Evolutionary conservation across 1,140 invertebrate species (phyloP), one percentile per base, ranked within the genome.

Genomic region (Drosophila pseudoananassae): DNA sequence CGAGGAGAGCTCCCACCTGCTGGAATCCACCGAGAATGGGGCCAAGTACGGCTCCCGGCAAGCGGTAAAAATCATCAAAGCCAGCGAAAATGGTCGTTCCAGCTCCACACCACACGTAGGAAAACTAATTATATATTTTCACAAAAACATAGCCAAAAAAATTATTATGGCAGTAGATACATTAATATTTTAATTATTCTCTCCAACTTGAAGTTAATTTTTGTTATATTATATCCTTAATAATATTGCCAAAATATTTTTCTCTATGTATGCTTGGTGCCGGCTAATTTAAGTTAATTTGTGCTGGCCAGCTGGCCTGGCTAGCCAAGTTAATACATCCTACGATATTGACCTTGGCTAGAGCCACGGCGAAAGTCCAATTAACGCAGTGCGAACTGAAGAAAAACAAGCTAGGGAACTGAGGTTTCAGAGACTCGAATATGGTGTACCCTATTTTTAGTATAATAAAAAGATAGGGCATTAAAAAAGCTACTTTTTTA

Each of bases 1-100:
- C 14, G 90, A 91, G 75, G 90, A 91, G 76, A 91, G 83, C 71
- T 91, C 90, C 60, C 90, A 90, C 71, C 80, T 91, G 72, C 76
- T 91, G 79, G 90, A 91, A 54, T 72, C 90, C 15, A 66, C 64
- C 43, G 90, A 76, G 12, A 91, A 77, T 63, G 90, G 79, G 8
- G 90, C 78, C 71, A 91, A 91, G 53, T 91, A 91, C 69, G 90
- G 90, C 49, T 91, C 85, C 66, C 78, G 83, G 29, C 82, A 90
- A 84, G 79, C 90, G 70, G 85, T 91, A 78, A 90, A 87, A 78
- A 87, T 87, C 43, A 33, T 87, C 51, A 87, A 82, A 69, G 71
- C 45, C 64, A 59, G 76, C 66, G 78, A 56, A n/a, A 84, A 78
- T 84, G 80, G 64, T 51, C 68, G 61, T 23, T 27, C 58, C 54